Conservation (phyloP, 2,888 invertebrate genomes). For the Cephus nigrinus region DNA sequence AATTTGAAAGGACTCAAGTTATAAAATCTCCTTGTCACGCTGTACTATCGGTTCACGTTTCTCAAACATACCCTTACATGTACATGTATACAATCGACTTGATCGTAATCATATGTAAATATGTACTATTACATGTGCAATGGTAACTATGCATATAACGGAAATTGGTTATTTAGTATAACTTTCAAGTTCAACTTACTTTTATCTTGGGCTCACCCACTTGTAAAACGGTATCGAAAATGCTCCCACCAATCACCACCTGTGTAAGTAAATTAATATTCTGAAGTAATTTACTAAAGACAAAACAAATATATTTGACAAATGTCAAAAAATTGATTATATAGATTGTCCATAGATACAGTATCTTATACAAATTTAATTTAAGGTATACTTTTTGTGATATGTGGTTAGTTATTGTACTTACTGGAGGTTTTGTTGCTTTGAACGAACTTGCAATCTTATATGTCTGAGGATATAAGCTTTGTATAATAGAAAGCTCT, state of each 20-base stretch:
- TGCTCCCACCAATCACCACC: slow-evolving; percentile 83
- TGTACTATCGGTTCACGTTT: neutral
- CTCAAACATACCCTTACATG: slow-evolving; percentile 15
- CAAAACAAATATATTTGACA: no score
- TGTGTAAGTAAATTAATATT: slow-evolving; percentile 45
- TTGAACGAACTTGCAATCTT: no score
- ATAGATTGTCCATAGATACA: no score
- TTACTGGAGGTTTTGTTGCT: no score
- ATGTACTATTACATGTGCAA: slow-evolving; percentile 52
- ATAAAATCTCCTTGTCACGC: neutral
- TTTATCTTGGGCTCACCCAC: slow-evolving; percentile 73
- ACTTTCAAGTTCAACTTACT: slow-evolving; percentile 69
- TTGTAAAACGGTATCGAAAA: slow-evolving; percentile 78
- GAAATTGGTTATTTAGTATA: slow-evolving; percentile 63
- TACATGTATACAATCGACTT: slow-evolving; percentile 28
- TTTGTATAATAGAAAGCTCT: slow-evolving; percentile 63
- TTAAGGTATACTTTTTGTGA: no score
- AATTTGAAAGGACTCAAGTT: slow-evolving; percentile 6
- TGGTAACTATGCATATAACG: slow-evolving; percentile 55
- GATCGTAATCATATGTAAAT: slow-evolving; percentile 56
- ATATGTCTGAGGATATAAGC: neutral
- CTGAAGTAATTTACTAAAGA: no score
- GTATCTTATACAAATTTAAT: no score
- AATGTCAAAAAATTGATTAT: no score
- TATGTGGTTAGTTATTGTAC: no score